These are phyloP conservation scores for Ibidorhyncha struthersii DNA, from an alignment of 2,113 vertebrate genomes.

Conservation along the genomic window DNA sequence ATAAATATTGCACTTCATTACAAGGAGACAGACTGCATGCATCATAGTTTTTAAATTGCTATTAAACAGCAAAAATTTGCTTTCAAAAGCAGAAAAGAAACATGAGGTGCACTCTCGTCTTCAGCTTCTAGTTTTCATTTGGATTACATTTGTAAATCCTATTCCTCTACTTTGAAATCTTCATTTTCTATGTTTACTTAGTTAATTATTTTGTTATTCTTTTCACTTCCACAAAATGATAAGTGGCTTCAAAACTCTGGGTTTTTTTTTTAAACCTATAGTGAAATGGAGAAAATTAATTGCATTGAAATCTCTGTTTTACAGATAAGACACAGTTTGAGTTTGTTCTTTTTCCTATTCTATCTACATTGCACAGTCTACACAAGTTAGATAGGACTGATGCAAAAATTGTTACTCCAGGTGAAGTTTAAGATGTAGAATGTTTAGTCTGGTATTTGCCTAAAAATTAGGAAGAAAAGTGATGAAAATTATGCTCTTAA, in stretches of 20 bases:
- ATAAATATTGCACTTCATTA: background rate
- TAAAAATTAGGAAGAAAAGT: background rate
- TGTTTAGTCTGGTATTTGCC: background rate
- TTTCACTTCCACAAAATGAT: background rate
- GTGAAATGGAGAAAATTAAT: background rate
- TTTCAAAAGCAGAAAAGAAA: background rate
- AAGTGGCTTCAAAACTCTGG: background rate
- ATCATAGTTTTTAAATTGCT: background rate
- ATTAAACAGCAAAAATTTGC: background rate
- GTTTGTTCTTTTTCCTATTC: background rate
- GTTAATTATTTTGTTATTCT: background rate
- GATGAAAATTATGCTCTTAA: background rate
- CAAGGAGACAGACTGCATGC: background rate
- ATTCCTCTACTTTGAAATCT: background rate
- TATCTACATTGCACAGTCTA: background rate
- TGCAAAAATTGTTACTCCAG: background rate
- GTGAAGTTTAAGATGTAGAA: background rate
- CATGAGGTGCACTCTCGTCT: background rate
- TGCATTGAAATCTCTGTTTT: background rate
- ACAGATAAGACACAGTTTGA: background rate
- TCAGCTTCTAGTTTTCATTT: background rate
- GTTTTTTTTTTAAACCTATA: background rate
- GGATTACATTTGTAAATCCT: background rate
- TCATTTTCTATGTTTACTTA: background rate
- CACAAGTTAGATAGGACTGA: background rate